Conservation (phyloP, 2,797 vertebrate species). For the Anableps anableps region DNA sequence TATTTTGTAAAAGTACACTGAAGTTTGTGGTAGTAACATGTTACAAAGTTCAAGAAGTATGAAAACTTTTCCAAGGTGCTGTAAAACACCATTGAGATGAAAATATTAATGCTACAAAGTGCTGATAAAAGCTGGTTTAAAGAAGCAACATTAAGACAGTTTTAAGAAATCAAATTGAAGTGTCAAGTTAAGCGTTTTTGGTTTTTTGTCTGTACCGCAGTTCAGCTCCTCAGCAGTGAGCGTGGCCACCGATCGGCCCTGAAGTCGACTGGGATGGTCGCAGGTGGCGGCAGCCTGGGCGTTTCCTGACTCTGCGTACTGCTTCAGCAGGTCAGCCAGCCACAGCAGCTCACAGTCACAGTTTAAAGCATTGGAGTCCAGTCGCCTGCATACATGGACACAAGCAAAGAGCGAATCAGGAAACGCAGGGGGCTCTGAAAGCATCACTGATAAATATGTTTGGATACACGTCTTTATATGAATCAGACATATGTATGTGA, state of each 20-base stretch:
- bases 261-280: slow-evolving; percentile 90
- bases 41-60: neutral
- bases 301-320: slow-evolving; percentile 91
- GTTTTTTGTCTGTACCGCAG: slow-evolving; percentile 85
- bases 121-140: neutral
- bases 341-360: slow-evolving; percentile 97
- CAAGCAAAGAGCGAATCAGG: neutral
- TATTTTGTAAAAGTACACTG: neutral
- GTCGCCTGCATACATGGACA: slow-evolving; percentile 80
- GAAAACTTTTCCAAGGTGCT: neutral
- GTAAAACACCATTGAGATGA: neutral
- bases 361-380: slow-evolving; percentile 94
- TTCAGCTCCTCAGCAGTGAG: slow-evolving; percentile 94
- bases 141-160: neutral
- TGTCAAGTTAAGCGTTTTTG: neutral
- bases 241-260: slow-evolving; percentile 93
- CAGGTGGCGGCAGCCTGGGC: slow-evolving; percentile 97
- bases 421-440: neutral
- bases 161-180: neutral
- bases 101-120: neutral
- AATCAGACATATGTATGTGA: no score
- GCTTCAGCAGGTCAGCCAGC: slow-evolving; percentile 93
- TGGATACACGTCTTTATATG: neutral
- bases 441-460: neutral
- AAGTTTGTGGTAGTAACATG: neutral